Conservation (phyloP, 2,113 vertebrate genomes). For the Saccopteryx leptura region DNA sequence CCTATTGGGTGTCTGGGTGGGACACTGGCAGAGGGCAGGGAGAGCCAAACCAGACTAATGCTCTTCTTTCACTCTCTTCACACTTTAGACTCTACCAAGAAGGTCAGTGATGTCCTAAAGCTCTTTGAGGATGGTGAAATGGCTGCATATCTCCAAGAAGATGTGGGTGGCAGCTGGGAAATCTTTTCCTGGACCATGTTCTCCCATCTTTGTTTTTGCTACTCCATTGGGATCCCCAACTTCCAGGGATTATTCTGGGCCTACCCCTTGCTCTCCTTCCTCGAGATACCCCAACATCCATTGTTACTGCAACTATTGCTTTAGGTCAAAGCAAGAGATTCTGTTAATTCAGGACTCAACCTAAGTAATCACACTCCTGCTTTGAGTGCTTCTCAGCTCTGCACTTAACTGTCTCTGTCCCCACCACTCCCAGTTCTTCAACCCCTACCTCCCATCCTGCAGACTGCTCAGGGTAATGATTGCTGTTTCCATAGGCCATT, state of each 20-base stretch:
- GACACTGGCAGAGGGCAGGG: neutral
- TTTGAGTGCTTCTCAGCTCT: neutral
- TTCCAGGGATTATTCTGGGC: slow-evolving; percentile 38
- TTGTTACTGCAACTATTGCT: slow-evolving; percentile 41
- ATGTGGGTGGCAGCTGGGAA: slow-evolving; percentile 89
- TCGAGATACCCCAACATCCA: neutral
- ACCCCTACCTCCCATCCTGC: neutral
- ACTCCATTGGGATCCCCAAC: neutral
- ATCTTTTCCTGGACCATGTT: neutral
- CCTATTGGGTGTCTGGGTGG: neutral
- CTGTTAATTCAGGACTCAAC: slow-evolving; percentile 24
- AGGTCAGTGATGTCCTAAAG: slow-evolving; percentile 95
- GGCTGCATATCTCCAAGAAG: slow-evolving; percentile 90
- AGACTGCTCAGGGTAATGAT: slow-evolving; percentile 43
- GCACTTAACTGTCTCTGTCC: neutral
- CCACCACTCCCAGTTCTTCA: neutral
- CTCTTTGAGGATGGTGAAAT: slow-evolving; percentile 92
- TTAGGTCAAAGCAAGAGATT: slow-evolving; percentile 57
- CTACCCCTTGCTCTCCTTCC: neutral
- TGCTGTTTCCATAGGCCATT: slow-evolving; percentile 88
- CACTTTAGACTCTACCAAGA: slow-evolving; percentile 92
- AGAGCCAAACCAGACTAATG: neutral
- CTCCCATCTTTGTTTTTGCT: slow-evolving; percentile 55
- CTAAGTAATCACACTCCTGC: neutral
- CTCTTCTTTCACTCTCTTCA: slow-evolving; percentile 32